Evolutionary conservation across 2,113 vertebrate genomes (phyloP).

Genomic region (Corynorhinus townsendii): DNA sequence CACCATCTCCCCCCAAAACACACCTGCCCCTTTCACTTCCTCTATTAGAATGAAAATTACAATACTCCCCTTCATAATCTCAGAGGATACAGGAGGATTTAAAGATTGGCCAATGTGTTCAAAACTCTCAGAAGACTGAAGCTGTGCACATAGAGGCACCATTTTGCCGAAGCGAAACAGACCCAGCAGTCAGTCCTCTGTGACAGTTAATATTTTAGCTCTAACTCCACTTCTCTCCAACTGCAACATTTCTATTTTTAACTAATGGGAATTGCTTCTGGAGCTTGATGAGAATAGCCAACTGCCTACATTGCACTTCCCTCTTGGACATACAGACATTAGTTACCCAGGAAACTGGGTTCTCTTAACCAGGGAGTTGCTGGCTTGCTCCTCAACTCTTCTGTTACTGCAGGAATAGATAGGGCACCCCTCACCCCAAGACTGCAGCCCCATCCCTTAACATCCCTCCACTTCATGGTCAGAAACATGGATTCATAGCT

Average conservation of each 20-base stretch:
- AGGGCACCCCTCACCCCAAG: not conserved
- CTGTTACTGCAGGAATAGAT: slow-evolving; percentile 5
- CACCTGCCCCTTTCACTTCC: not conserved
- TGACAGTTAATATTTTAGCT: slow-evolving; percentile 55
- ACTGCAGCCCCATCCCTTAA: not conserved
- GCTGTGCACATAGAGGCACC: not conserved
- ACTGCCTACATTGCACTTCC: slow-evolving; percentile 72
- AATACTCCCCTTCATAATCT: not conserved
- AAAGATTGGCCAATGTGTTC: not conserved
- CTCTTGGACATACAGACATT: slow-evolving; percentile 65
- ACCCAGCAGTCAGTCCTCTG: slow-evolving; percentile 50
- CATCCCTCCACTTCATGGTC: not conserved
- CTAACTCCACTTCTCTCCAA: slow-evolving; percentile 57
- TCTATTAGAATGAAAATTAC: slow-evolving; percentile 5
- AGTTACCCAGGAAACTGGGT: slow-evolving; percentile 80
- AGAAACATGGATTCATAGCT: not conserved
- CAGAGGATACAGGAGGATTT: not conserved
- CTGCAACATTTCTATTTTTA: slow-evolving; percentile 77
- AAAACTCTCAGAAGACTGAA: slow-evolving; percentile 12
- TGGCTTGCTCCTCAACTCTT: slow-evolving; percentile 13
- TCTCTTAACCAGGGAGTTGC: slow-evolving; percentile 42
- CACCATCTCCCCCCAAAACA: not conserved
- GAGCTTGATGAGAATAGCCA: slow-evolving; percentile 75
- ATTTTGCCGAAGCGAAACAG: not conserved
- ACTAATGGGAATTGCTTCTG: slow-evolving; percentile 75